Base-by-base conservation (phyloP, 2,888 invertebrate species). In the Agriopis leucophaearia region DNA sequence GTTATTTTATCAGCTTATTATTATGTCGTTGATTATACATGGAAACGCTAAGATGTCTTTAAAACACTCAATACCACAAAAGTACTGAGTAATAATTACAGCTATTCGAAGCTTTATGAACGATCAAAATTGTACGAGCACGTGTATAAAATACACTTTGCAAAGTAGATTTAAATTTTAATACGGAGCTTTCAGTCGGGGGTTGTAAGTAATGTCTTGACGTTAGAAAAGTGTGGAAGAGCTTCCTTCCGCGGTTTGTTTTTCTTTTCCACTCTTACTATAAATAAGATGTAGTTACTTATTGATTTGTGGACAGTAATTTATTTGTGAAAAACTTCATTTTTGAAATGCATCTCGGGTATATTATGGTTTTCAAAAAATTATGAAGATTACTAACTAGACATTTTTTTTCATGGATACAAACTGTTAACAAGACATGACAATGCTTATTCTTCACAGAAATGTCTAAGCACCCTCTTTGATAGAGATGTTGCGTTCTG, bases 101-200 rank as follows among this genome's bases (percentile, higher is more conserved):
- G 89, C 91, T 88, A 88, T 93, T 92, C 83, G 84, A 82, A 88
- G 91, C 89, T 92, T 94, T 92, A 93, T 91, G 93, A 90, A 92
- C 91, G 91, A 93, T 93, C 93, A 92, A 91, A 94, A 92, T 94
- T 91, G 93, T 89, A 91, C 86, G 89, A 90, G 90, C 92, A 91
- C 92, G 91, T 91, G 92, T 93, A 94, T 92, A 92, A 92, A 94
- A 92, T 90, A 93, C 92, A 93, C 92, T 94, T 93, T 90, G 91
- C 88, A 92, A 94, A 94, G 94, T 94, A 94, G 93, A 93, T 94
- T 94, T 94, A 94, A 94, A 94, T 93, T 94, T 94, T 94, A 94
- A 93, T 92, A 93, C 92, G 86, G 88, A 89, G 92, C 92, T 92
- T 91, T 92, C 90, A 90, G 90, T 88, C 83, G 92, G 88, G 92